Evolutionary conservation across 2,797 vertebrate species (phyloP), one percentile per base, ranked within the genome.

Genomic region (Myotis findleyi): DNA sequence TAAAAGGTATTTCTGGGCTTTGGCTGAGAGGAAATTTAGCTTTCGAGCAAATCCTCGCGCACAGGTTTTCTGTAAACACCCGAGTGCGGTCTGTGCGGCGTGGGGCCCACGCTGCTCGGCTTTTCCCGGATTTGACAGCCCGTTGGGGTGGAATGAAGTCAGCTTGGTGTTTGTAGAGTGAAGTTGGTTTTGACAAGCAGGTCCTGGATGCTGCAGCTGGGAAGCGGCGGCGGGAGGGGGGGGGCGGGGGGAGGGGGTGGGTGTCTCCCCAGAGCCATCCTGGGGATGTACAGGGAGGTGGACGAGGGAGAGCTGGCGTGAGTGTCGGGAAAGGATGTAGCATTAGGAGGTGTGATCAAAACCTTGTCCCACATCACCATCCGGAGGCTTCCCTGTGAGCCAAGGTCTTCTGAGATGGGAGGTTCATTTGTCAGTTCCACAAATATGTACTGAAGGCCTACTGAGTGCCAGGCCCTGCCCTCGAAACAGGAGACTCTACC

Each of bases 1-100:
- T 98, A 97, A 95, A 97, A 96, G 94, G 72, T 95, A 95, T 97
- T 98, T 97, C 97, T 97, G 93, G 97, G 95, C 96, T 98, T 98
- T 97, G 95, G 91, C 89, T 57, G 97, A 95, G 95, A 97, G 97
- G 98, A 98, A 97, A 94, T 96, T 94, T 97, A 93, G 66, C 93
- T 97, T 97, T 75, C 53, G 76, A 98, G 93, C 94, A 97, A 98
- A 97, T 93, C 96, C 91, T 96, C 53, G 21, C 0, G 2, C 69
- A 11, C 75, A 25, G 64, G 73, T 95, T 95, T 94, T 96, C 94
- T 97, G 94, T 95, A 97, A 98, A 97, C 91, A 1, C 86, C 96
- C 75, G 92, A 80, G 71, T 7, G 44, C 20, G 69, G 49, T 0
- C 11, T 23, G 25, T 23, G 53, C 27, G 4, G 64, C 91, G 92